Evolutionary conservation across 2,888 invertebrate genomes (phyloP).

Genomic region (Drosophila cognata): DNA sequence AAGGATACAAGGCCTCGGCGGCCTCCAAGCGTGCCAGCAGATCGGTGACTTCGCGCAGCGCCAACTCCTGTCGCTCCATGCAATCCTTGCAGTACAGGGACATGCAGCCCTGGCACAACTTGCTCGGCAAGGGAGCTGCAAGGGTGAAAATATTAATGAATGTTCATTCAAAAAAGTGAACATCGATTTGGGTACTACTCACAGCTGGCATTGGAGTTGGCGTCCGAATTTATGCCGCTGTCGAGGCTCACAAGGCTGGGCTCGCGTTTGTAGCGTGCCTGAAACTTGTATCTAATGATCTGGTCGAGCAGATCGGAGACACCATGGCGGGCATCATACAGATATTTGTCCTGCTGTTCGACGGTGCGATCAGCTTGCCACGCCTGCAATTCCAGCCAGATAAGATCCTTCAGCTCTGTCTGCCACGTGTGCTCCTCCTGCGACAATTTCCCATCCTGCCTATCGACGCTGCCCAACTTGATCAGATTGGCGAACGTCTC

Average conservation of each 20-base stretch:
- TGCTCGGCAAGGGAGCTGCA: conserved; percentile 71
- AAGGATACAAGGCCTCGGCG: conserved; percentile 93
- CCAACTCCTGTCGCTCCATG: conserved; percentile 89
- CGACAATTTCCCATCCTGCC: conserved; percentile 88
- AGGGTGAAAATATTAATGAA: neutral
- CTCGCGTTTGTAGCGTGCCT: conserved; percentile 80
- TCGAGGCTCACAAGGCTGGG: conserved; percentile 82
- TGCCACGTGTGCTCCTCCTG: conserved; percentile 95
- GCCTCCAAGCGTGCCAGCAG: conserved; percentile 90
- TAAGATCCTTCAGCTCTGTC: conserved; percentile 94
- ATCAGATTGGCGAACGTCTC: conserved; percentile 91
- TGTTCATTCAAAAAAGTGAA: neutral
- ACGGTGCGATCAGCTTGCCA: conserved; percentile 91
- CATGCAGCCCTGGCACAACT: conserved; percentile 88
- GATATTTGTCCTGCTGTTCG: conserved; percentile 91
- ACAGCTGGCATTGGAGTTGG: conserved; percentile 81
- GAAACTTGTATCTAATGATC: conserved; percentile 91
- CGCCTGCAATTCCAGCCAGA: conserved; percentile 96
- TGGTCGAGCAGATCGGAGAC: conserved; percentile 90
- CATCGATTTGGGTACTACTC: conserved; percentile 38
- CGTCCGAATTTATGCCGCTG: conserved; percentile 82
- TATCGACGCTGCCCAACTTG: conserved; percentile 89
- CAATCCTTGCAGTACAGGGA: conserved; percentile 90
- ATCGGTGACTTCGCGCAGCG: conserved; percentile 90
- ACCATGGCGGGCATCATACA: conserved; percentile 90